Evolutionary conservation across 2,113 vertebrate species (phyloP), one percentile per base, ranked within the genome.

Genomic region (Myotis davidii): DNA sequence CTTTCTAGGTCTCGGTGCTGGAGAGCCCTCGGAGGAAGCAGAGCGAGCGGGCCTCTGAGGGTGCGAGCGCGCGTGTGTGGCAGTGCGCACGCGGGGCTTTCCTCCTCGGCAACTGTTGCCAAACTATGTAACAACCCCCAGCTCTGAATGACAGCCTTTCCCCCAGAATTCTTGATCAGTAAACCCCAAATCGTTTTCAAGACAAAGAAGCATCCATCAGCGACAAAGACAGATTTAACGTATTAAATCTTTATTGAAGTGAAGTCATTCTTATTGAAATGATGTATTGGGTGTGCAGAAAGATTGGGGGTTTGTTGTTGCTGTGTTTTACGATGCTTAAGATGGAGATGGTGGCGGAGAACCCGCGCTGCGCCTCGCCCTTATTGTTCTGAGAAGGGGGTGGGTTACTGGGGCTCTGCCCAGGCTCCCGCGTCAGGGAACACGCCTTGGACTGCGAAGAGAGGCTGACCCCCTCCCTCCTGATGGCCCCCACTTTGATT

Each of bases 191-290:
- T 95, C 97, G 93, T 97, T 97, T 91, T 79, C 92, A 48, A 96
- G 92, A 97, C 96, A 98, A 97, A 97, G 97, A 92, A 92, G 85
- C 95, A 98, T 97, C 96, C 42, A 97, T 97, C 97, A 97, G 94
- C 93, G 90, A 83, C 96, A 96, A 94, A 92, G 88, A 97, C 96
- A 98, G 92, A 90, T 97, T 97, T 97, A 97, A 95, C 91, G 94
- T 97, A 96, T 97, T 97, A 97, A 93, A 96, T 97, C 97, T 98
- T 98, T 97, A 97, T 97, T 95, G 98, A 97, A 97, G 97, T 92
- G 95, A 96, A 96, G 96, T 94, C 95, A 92, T 94, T 96, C 95
- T 94, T 96, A 85, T 92, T 95, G 95, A 95, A 94, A 70, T 96
- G 95, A 97, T 95, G 85, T 87, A 96, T 97, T 96, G 94, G 82